Conservation (phyloP, 2,888 invertebrate genomes). For the Dysmachus trigonus region DNA sequence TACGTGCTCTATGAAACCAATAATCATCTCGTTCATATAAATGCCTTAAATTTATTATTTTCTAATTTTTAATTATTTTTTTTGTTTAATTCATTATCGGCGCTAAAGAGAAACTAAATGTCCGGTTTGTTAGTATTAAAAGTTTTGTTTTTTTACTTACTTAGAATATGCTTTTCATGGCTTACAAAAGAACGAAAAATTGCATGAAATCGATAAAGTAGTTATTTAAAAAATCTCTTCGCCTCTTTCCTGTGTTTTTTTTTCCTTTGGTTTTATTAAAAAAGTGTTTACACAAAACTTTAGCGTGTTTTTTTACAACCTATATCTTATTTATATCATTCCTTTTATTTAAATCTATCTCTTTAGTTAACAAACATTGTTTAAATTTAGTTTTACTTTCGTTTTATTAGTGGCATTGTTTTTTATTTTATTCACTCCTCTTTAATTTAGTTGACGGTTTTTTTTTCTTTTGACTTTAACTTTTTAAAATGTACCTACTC, state of each 20-base stretch:
- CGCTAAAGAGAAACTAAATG: constrained; percentile 6
- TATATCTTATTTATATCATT: constrained; percentile 35
- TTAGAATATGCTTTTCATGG: background rate
- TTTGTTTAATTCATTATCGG: background rate
- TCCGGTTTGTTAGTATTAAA: constrained; percentile 1
- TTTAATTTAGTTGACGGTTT: background rate
- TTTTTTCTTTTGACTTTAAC: background rate
- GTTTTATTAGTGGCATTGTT: background rate
- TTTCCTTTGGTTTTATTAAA: constrained; percentile 41
- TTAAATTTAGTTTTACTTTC: constrained; percentile 19
- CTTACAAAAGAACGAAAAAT: constrained; percentile 26
- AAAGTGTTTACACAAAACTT: constrained; percentile 45
- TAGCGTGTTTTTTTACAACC: constrained; percentile 30
- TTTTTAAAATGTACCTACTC: constrained; percentile 11
- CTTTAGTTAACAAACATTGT: constrained; percentile 24
- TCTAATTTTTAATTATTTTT: background rate
- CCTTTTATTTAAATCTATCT: constrained; percentile 25
- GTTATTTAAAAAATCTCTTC: background rate
- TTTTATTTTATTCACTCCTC: background rate
- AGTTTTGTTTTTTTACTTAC: background rate
- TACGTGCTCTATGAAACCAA: constrained; percentile 66
- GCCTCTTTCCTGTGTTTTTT: background rate
- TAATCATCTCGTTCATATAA: constrained; percentile 58
- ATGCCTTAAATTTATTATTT: constrained; percentile 45
- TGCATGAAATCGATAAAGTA: background rate